These are phyloP conservation scores for Diploscapter pachys DNA, from an alignment of 1,140 invertebrate genomes.

Conservation along the genomic window DNA sequence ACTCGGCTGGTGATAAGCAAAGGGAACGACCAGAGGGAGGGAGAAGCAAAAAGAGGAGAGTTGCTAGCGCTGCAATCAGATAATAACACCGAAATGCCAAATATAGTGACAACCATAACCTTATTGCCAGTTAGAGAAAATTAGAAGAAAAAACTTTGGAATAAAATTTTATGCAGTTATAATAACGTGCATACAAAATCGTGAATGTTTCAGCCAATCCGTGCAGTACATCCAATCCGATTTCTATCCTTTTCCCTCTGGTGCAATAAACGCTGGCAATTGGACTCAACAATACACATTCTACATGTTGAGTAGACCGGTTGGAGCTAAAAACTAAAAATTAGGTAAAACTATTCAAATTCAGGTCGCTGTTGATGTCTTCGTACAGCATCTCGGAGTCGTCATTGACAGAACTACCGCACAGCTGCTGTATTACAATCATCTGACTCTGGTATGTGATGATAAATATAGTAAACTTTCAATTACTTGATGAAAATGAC, in stretches of 20 bases:
- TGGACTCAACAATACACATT: slow-evolving; percentile 32
- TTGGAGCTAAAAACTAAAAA: slow-evolving; percentile 8
- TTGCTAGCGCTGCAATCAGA: too few relatives aligned
- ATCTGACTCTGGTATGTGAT: slow-evolving; percentile 7
- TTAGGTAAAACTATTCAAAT: not conserved
- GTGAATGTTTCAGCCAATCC: slow-evolving; percentile 29
- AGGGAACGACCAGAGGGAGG: too few relatives aligned
- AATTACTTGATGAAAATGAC: too few relatives aligned
- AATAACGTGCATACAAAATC: too few relatives aligned
- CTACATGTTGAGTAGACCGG: slow-evolving; percentile 32
- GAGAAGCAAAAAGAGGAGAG: too few relatives aligned
- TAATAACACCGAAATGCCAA: too few relatives aligned
- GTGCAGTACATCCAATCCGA: slow-evolving; percentile 34
- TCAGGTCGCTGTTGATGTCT: slow-evolving; percentile 38
- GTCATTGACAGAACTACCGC: slow-evolving; percentile 24
- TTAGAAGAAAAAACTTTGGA: too few relatives aligned
- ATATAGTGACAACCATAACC: too few relatives aligned
- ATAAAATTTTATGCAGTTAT: too few relatives aligned
- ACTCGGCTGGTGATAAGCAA: too few relatives aligned
- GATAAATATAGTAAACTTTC: not conserved
- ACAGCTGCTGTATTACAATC: slow-evolving; percentile 23
- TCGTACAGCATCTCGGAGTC: slow-evolving; percentile 37
- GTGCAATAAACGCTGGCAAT: slow-evolving; percentile 24
- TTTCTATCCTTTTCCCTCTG: slow-evolving; percentile 26
- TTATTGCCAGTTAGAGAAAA: too few relatives aligned